Base-by-base conservation (phyloP, 2,888 invertebrate species). In the Erebia epiphron region DNA sequence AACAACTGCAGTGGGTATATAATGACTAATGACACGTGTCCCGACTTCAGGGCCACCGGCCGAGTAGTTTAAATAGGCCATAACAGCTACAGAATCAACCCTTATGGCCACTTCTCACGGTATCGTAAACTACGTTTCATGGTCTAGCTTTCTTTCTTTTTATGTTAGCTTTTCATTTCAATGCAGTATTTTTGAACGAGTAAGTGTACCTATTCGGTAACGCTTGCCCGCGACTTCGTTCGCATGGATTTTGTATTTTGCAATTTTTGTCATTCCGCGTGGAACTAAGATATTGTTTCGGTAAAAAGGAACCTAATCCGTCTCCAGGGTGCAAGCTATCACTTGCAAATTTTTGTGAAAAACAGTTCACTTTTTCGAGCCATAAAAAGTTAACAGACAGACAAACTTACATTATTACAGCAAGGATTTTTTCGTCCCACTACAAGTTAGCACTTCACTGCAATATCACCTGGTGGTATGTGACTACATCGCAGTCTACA, bases 101-200 rank as follows among this genome's bases (percentile, higher is more conserved):
- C 54, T 54, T 41, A 72, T 54, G n/a, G 35, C 14, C 64, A n/a
- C 58, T 58, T 49, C 64, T 61, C 72, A 72, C 68, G 70, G 65
- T 49, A 65, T 61, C 57, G 46, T 63, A 57, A 54, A 68, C 13
- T 61, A 46, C 57, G n/a, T 66, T 57, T 65, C 56, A 68, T 61
- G 21, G 18, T 16, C 41, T 35, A 62, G 13, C 62, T 41, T 67
- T 62, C 61, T 49, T 49, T 26, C 43, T 60, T 43, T 61, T 46
- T 43, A 61, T 46, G 46, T 61, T 18, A 46, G 43, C 62, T 62
- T 62, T 62, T 62, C 14, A 14, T 49, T 21, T 46, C 14, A 62
- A 46, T 62, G 41, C 60, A n/a, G 60, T 60, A 41, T 9, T 41
- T 16, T n/a, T n/a, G n/a, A 41, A 14, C 35, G 8, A 13, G 8